A percentile compares a stretch with the other conserved stretches of the same genome.
Evolutionary conservation across 2,113 vertebrate genomes (phyloP).

Genomic region (Callipepla squamata): DNA sequence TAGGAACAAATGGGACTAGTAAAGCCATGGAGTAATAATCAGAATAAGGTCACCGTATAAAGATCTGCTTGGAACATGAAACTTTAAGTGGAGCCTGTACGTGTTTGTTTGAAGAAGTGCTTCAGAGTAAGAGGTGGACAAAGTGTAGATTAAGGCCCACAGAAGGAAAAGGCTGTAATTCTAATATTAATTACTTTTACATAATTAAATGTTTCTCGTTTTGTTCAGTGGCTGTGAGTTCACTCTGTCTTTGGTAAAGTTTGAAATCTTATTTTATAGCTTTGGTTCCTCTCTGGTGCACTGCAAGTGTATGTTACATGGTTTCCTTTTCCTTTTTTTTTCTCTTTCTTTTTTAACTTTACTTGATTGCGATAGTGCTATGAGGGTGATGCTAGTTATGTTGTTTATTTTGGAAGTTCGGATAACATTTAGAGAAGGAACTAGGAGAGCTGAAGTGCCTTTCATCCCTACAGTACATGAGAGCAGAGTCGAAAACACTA

Average conservation of each 20-base stretch:
- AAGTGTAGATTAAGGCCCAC: slow-evolving; percentile 22
- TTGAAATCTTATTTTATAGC: slow-evolving; percentile 27
- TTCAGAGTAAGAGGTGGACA: slow-evolving; percentile 37
- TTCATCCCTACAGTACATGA: background rate
- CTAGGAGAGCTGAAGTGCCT: background rate
- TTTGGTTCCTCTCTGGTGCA: slow-evolving; percentile 24
- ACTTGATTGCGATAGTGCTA: background rate
- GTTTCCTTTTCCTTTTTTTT: background rate
- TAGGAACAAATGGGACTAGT: background rate
- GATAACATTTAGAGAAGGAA: slow-evolving; percentile 28
- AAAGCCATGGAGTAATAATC: slow-evolving; percentile 27
- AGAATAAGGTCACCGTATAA: slow-evolving; percentile 50
- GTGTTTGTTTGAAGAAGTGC: slow-evolving; percentile 52
- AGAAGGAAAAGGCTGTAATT: slow-evolving; percentile 36
- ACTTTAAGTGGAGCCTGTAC: slow-evolving; percentile 44
- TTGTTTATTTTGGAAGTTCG: background rate
- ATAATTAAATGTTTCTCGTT: slow-evolving; percentile 69
- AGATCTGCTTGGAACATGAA: slow-evolving; percentile 43
- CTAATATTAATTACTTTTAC: slow-evolving; percentile 63
- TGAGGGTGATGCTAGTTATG: background rate
- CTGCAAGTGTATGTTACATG: background rate
- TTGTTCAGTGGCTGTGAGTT: slow-evolving; percentile 16
- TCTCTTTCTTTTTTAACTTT: background rate
- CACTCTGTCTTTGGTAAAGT: slow-evolving; percentile 48
- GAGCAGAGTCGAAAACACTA: background rate